Conservation (phyloP, 2,113 vertebrate genomes). For the Microcebus murinus region DNA sequence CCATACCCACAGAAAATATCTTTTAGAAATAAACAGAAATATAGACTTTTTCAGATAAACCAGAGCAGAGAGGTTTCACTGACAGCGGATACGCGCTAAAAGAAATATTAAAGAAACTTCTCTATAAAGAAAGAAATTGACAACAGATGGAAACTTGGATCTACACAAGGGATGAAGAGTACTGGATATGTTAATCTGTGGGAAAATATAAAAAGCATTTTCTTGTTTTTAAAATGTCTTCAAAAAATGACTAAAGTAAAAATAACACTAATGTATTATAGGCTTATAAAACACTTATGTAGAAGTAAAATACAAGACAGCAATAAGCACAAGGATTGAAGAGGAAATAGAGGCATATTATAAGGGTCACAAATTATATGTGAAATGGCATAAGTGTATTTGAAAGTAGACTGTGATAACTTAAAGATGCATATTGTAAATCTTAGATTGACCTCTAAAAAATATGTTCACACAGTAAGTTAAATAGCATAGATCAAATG, state of each 20-base stretch:
- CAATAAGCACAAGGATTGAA: not conserved
- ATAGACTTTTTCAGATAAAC: not conserved
- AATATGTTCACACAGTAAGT: not conserved
- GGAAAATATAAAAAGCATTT: not conserved
- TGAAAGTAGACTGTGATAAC: not conserved
- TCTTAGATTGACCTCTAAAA: not conserved
- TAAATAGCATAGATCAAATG: not conserved
- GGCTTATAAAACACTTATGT: not conserved
- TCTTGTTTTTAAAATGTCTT: not conserved
- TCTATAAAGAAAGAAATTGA: not conserved
- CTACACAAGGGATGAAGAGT: not conserved
- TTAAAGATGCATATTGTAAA: not conserved
- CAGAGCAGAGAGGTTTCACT: not conserved
- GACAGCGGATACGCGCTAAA: not conserved
- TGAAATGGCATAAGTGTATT: not conserved
- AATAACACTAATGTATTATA: not conserved
- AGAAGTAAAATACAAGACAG: not conserved
- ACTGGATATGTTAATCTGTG: not conserved
- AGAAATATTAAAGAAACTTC: not conserved
- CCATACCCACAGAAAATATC: not conserved
- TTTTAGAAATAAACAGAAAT: not conserved
- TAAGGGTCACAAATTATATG: not conserved
- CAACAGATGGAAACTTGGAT: not conserved
- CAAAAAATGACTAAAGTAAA: not conserved
- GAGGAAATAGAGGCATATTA: not conserved